phyloP scores from a whole-genome alignment of 2,797 vertebrate genomes.

The Amphiprion clarkii region DNA sequence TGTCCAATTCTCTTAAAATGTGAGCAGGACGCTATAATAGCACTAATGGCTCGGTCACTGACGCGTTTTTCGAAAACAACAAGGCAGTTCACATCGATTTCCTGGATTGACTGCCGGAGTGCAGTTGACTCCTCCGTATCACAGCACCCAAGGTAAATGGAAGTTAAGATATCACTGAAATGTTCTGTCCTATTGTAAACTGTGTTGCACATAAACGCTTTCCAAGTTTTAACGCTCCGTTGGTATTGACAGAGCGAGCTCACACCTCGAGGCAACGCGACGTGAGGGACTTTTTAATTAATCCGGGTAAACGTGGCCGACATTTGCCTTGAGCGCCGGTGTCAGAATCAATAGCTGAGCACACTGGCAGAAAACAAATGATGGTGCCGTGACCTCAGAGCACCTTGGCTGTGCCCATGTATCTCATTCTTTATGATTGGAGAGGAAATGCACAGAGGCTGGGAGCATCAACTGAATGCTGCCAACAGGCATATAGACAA shows the following conservation, averaged over 20 bases:
- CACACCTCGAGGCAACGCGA: slow-evolving; percentile 54
- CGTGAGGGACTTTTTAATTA: slow-evolving; percentile 81
- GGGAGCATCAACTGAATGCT: slow-evolving; percentile 13
- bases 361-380: slow-evolving; percentile 75
- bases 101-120: slow-evolving; percentile 33
- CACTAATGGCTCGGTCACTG: slow-evolving; percentile 31
- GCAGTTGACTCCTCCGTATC: slow-evolving; percentile 33
- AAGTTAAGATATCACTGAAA: slow-evolving; percentile 45
- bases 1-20: slow-evolving; percentile 30
- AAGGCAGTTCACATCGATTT: slow-evolving; percentile 34
- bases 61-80: slow-evolving; percentile 34
- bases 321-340: slow-evolving; percentile 78
- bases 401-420: slow-evolving; percentile 26
- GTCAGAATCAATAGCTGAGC: slow-evolving; percentile 80
- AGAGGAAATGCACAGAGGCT: slow-evolving; percentile 16
- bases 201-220: not conserved
- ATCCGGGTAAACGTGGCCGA: slow-evolving; percentile 76
- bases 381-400: slow-evolving; percentile 61
- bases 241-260: slow-evolving; percentile 55
- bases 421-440: slow-evolving; percentile 38
- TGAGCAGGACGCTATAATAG: slow-evolving; percentile 26
- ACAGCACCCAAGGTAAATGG: slow-evolving; percentile 9
- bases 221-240: slow-evolving; percentile 39
- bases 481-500: not conserved
- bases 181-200: slow-evolving; percentile 27